Evolutionary conservation across 2,888 invertebrate genomes (phyloP), one percentile per base, ranked within the genome.

Genomic region (Petrolisthes cinctipes): DNA sequence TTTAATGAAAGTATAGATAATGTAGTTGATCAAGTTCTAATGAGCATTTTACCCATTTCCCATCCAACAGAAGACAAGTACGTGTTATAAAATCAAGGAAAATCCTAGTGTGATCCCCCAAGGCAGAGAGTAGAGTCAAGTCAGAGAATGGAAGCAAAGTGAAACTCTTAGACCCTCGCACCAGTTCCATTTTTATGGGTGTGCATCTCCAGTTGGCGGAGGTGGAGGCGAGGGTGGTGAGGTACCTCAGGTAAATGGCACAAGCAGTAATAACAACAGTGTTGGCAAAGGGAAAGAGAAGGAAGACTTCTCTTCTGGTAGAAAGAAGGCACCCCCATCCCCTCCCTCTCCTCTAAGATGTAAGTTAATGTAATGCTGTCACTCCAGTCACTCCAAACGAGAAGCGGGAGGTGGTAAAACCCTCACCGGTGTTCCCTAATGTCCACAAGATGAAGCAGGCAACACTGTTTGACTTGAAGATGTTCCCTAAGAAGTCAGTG

Each of bases 401-500:
- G 6, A 88, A 88, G 54, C 20, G 76, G 9, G 79, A 80, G 56
- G 17, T 66, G 23, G 57, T 9, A 37, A 75, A 57, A 23, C 73
- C 37, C 73, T 53, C 56, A 51, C 56, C 20, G 37, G 83, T 37
- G 9, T n/a, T 9, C 14, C 20, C 17, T 9, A 37, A 83, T 37
- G 37, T 37, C 37, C 37, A 78, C 7, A 88, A 84, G 75, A 61
- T 88, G 84, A 81, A 84, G 75, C 87, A 88, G 73, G 81, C 87
- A 20, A 88, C 87, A 9, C 76, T 88, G 20, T 88, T 88, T 81
- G 87, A 88, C 73, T 20, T 88, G 80, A 84, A 75, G 78, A 56
- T 79, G 4, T 53, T 83, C 54, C 61, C 37, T 37, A 88, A 88
- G 80, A 73, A 20, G 11, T 5, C 20, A 3, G 23, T 7, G 53